A percentile compares a stretch with the other conserved stretches of the same genome.
Conservation (phyloP, 2,888 invertebrate genomes). For the Psylliodes chrysocephalus region DNA sequence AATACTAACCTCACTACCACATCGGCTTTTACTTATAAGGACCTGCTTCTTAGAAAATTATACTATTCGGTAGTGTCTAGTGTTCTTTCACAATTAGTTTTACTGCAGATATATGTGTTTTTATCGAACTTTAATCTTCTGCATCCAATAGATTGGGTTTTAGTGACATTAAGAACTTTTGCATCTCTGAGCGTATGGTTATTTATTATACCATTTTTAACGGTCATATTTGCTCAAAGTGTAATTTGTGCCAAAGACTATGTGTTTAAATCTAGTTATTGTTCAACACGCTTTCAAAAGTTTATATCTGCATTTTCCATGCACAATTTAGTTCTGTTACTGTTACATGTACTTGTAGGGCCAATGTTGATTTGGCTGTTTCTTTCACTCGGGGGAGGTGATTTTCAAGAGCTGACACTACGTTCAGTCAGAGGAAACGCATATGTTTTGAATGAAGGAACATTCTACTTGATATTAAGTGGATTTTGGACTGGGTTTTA, state of each 20-base stretch:
- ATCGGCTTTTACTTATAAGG: slow-evolving; percentile 67
- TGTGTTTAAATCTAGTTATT: slow-evolving; percentile 70
- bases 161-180: slow-evolving; percentile 69
- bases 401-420: slow-evolving; percentile 68
- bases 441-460: slow-evolving; percentile 74
- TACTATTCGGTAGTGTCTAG: slow-evolving; percentile 63
- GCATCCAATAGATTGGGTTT: slow-evolving; percentile 75
- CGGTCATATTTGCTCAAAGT: slow-evolving; percentile 77
- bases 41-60: slow-evolving; percentile 69
- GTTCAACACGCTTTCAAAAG: slow-evolving; percentile 75
- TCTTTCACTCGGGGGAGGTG: slow-evolving; percentile 72
- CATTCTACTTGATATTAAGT: slow-evolving; percentile 73
- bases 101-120: slow-evolving; percentile 61
- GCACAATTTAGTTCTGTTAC: slow-evolving; percentile 69
- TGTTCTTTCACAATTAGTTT: slow-evolving; percentile 58
- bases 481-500: slow-evolving; percentile 76
- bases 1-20: slow-evolving; percentile 45
- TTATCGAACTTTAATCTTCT: slow-evolving; percentile 71
- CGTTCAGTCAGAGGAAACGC: slow-evolving; percentile 62
- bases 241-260: slow-evolving; percentile 77
- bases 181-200: slow-evolving; percentile 73
- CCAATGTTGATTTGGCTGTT: slow-evolving; percentile 76
- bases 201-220: slow-evolving; percentile 72
- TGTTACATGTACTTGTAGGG: slow-evolving; percentile 73
- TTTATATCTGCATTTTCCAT: slow-evolving; percentile 71